Base-by-base conservation (phyloP, 2,888 invertebrate genomes). In the Trissolcus brochymenae region DNA sequence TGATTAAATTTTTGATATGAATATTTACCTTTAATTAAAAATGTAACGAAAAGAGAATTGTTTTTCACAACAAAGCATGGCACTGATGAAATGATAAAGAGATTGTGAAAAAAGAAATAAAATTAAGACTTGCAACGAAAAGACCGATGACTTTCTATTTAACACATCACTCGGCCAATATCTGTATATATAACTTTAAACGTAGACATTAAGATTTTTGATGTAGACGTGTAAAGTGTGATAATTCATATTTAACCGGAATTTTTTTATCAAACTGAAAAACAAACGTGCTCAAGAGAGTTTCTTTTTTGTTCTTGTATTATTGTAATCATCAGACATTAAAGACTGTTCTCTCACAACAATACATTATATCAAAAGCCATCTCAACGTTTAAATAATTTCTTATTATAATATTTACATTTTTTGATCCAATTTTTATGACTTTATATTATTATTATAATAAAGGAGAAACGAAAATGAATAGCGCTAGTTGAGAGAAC, bases 171-270 rank as follows among this genome's bases (percentile, higher is more conserved):
- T 85, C 82, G 84, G 80, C 81, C 81, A 79, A 84, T 46, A 35
- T 79, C 68, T 79, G 81, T 83, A 80, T 82, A 86, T 86, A 85
- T 80, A 83, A 82, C 81, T 75, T 71, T 73, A 55, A 60, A 49
- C 49, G 60, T 76, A 79, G 78, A 74, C 16, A 9, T 67, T 74
- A 80, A 81, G 79, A 68, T 60, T 77, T 64, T 76, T 79, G 76
- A 62, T 79, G 80, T 82, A 85, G 85, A 84, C 80, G 84, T 85
- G 83, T 85, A 83, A 85, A 84, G 85, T 86, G 86, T 88, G 87
- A 87, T 86, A 85, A 87, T 84, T 85, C 83, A 77, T 78, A 80
- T 75, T 82, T 82, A 85, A 85, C 2, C 7, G 6, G 35, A 6
- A 35, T 9, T 35, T 35, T 29, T 35, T 1, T 1, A 35, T 25